Conservation (phyloP, 2,113 vertebrate species). For the Corythoichthys intestinalis region DNA sequence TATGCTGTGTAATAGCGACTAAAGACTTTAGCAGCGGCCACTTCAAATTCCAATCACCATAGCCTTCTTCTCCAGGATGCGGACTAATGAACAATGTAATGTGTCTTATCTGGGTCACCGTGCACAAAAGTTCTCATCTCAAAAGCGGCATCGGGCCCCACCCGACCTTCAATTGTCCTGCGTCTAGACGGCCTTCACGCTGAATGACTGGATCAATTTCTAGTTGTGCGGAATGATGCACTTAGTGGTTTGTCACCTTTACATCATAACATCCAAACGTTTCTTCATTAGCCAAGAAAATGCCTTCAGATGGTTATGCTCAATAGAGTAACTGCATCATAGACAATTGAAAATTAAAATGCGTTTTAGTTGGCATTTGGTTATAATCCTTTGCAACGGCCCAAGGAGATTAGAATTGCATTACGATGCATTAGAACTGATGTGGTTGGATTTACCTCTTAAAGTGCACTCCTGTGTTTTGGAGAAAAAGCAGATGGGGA, state of each 20-base stretch:
- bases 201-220: background rate
- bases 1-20: background rate
- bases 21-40: conserved; percentile 15
- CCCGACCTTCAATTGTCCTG: conserved; percentile 2
- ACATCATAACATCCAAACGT: background rate
- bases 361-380: background rate
- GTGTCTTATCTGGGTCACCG: conserved; percentile 41
- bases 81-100: conserved; percentile 34
- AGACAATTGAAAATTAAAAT: background rate
- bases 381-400: background rate
- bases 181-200: background rate
- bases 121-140: conserved; percentile 28
- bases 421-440: background rate
- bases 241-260: background rate
- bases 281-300: background rate
- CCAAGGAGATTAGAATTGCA: background rate
- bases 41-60: conserved; percentile 32
- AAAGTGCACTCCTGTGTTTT: background rate
- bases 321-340: background rate
- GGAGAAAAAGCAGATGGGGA: background rate
- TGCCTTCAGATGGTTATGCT: background rate
- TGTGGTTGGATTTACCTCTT: background rate
- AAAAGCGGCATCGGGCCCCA: conserved; percentile 6
- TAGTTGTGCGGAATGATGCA: background rate
- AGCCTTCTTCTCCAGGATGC: background rate